phyloP scores from a whole-genome alignment of 2,888 invertebrate species.

The Nomada fabriciana region DNA sequence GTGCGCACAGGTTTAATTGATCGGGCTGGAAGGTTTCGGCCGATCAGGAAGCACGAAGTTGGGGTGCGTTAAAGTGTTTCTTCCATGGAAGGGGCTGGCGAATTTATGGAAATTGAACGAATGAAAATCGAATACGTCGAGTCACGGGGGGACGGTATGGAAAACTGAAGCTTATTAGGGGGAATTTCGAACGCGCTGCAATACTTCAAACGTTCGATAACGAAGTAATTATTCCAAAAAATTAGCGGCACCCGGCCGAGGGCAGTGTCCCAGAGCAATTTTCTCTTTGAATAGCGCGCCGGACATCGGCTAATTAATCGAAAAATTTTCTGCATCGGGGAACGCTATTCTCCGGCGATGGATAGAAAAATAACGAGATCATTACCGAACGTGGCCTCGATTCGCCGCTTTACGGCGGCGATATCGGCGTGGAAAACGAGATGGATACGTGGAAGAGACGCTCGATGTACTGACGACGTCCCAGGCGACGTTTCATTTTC shows the following conservation, averaged over 20 bases:
- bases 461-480: neutral
- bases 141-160: too few species aligned
- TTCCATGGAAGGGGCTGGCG: neutral
- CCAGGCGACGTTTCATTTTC: neutral
- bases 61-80: neutral
- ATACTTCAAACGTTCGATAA: neutral
- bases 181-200: neutral
- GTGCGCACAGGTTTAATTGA: neutral
- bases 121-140: neutral
- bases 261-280: neutral
- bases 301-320: slow-evolving; percentile 24
- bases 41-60: neutral
- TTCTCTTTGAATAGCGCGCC: neutral
- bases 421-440: slow-evolving; percentile 22
- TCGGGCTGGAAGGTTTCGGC: neutral
- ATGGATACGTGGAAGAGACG: neutral
- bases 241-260: neutral
- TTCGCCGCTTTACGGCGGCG: slow-evolving; percentile 16
- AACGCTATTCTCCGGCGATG: neutral
- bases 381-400: slow-evolving; percentile 17
- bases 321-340: slow-evolving; percentile 2
- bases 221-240: slow-evolving; percentile 12
- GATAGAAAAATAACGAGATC: slow-evolving; percentile 44
- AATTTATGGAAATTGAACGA: slow-evolving; percentile 12
- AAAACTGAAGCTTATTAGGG: too few species aligned